These are phyloP conservation scores for Epinephelus malabaricus DNA, from an alignment of 2,797 vertebrate genomes.

Conservation along the genomic window DNA sequence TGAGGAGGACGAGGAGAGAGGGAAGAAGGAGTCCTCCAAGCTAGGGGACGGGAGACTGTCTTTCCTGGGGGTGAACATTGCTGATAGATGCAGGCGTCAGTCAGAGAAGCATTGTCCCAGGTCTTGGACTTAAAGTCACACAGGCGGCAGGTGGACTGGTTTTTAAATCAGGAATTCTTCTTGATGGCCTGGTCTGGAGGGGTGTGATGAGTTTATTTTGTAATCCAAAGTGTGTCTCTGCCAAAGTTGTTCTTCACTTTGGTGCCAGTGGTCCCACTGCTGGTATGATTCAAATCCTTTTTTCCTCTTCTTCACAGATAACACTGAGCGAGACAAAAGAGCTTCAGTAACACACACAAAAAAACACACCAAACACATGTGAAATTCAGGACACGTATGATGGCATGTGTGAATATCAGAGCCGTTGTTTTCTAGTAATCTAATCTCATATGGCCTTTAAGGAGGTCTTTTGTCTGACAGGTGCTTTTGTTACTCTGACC, in stretches of 20 bases:
- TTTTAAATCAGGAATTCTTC: slow-evolving; percentile 5
- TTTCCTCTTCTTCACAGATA: slow-evolving; percentile 7
- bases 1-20: slow-evolving; percentile 82
- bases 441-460: slow-evolving; percentile 64
- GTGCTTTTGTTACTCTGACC: slow-evolving; percentile 78
- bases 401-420: slow-evolving; percentile 13
- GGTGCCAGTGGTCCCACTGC: not conserved
- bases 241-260: slow-evolving; percentile 5
- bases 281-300: slow-evolving; percentile 9
- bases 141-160: not conserved
- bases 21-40: slow-evolving; percentile 88
- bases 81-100: slow-evolving; percentile 25
- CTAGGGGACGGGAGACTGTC: slow-evolving; percentile 82
- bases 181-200: not conserved
- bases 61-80: slow-evolving; percentile 82
- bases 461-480: slow-evolving; percentile 73
- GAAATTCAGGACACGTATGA: slow-evolving; percentile 13
- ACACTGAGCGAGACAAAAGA: slow-evolving; percentile 37
- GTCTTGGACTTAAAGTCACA: slow-evolving; percentile 18
- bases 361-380: slow-evolving; percentile 8
- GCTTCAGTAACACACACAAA: slow-evolving; percentile 9
- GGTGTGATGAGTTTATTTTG: slow-evolving; percentile 19
- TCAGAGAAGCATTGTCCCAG: slow-evolving; percentile 35
- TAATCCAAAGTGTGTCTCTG: slow-evolving; percentile 21
- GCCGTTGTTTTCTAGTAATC: slow-evolving; percentile 68